Conservation (phyloP, 2,888 invertebrate genomes). For the Thysanoteuthis rhombus region DNA sequence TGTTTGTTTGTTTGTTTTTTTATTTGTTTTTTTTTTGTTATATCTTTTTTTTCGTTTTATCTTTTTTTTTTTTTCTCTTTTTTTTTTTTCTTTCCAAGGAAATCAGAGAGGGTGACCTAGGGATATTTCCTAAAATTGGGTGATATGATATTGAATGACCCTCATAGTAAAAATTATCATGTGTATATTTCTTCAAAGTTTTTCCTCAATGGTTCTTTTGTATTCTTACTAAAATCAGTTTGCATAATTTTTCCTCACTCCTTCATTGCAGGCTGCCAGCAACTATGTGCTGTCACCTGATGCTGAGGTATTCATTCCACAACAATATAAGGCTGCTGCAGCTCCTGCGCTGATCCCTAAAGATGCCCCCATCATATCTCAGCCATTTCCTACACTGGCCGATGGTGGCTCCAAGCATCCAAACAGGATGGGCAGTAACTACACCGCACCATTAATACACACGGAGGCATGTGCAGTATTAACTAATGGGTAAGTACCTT, state of each 20-base stretch:
- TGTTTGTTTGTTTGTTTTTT: too few species aligned
- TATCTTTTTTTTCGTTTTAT: too few species aligned
- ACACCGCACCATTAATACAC: slow-evolving; percentile 17
- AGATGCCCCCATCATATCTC: slow-evolving; percentile 19
- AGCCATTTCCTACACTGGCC: background rate
- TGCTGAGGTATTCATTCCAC: slow-evolving; percentile 30
- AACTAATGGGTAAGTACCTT: slow-evolving; percentile 17
- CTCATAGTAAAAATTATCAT: too few species aligned
- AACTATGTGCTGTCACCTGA: slow-evolving; percentile 27
- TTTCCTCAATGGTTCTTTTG: background rate
- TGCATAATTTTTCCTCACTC: background rate
- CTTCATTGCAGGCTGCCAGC: slow-evolving; percentile 22
- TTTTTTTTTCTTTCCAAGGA: too few species aligned
- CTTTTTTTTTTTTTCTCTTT: too few species aligned
- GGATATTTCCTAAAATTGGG: too few species aligned
- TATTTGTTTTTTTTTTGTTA: too few species aligned
- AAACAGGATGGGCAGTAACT: slow-evolving; percentile 20
- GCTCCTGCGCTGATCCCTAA: slow-evolving; percentile 28
- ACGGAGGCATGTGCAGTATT: slow-evolving; percentile 17
- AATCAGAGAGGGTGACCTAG: too few species aligned
- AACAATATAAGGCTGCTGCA: slow-evolving; percentile 21
- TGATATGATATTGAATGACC: too few species aligned
- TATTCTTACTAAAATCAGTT: background rate
- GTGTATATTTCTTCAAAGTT: background rate
- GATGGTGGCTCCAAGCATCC: slow-evolving; percentile 24